Conservation (phyloP, 2,888 invertebrate genomes). For the Tuberolachnus salignus region DNA sequence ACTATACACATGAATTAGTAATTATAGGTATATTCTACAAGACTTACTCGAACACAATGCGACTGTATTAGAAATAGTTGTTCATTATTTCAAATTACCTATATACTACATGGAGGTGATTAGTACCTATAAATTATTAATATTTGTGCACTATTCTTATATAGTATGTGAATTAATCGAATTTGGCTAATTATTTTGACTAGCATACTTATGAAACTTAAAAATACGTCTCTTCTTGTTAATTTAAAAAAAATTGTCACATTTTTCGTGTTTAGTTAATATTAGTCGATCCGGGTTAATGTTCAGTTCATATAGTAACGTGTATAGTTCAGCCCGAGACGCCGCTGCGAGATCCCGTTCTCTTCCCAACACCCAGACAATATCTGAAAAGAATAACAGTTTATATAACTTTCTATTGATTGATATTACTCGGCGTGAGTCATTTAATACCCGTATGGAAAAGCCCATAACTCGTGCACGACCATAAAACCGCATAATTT, state of each 20-base stretch:
- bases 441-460: slow-evolving; percentile 67
- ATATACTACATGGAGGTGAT: neutral
- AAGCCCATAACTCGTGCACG: slow-evolving; percentile 72
- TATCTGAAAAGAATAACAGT: slow-evolving; percentile 66
- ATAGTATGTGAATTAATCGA: neutral
- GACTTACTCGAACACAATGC: slow-evolving; percentile 8
- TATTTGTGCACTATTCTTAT: neutral
- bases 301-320: slow-evolving; percentile 67
- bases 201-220: slow-evolving; percentile 10
- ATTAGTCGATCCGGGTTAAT: slow-evolving; percentile 75
- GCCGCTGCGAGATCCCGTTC: slow-evolving; percentile 71
- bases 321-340: slow-evolving; percentile 71
- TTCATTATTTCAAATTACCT: neutral
- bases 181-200: slow-evolving; percentile 41
- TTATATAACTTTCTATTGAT: neutral
- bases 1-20: neutral
- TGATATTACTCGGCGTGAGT: neutral
- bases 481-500: slow-evolving; percentile 75
- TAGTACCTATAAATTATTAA: no score
- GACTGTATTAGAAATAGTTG: neutral
- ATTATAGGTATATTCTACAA: neutral
- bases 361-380: slow-evolving; percentile 76
- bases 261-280: slow-evolving; percentile 73
- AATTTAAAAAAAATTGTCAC: slow-evolving; percentile 61
- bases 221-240: no score